A percentile compares a stretch with the other conserved stretches of the same genome.
Conservation (phyloP, 2,888 invertebrate genomes). For the Notocelia uddmanniana region DNA sequence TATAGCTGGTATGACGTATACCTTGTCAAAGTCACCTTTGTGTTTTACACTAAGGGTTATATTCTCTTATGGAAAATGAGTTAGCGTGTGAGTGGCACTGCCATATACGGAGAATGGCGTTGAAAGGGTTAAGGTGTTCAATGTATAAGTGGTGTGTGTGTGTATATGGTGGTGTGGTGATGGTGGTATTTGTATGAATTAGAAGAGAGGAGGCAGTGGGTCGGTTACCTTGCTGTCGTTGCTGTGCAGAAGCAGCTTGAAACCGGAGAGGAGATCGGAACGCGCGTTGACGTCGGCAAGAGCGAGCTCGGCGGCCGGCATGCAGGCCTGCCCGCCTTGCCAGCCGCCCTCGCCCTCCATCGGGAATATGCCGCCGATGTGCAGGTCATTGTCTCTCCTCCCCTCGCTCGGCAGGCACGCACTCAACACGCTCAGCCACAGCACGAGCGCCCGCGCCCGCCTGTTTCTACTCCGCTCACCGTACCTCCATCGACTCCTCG, state of each 20-base stretch:
- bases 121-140: too few species aligned
- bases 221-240: conserved; percentile 96
- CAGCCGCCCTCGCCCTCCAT: conserved; percentile 98
- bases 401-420: conserved; percentile 75
- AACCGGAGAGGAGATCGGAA: conserved; percentile 95
- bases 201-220: background rate
- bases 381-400: conserved; percentile 90
- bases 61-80: too few species aligned
- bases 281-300: conserved; percentile 97
- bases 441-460: conserved; percentile 62
- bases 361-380: conserved; percentile 99
- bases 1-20: too few species aligned
- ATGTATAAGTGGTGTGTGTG: too few species aligned
- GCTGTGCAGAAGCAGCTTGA: conserved; percentile 95
- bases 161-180: too few species aligned
- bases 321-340: conserved; percentile 99
- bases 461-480: conserved; percentile 50
- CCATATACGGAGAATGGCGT: too few species aligned
- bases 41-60: too few species aligned
- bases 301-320: conserved; percentile 98
- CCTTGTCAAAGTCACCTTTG: too few species aligned
- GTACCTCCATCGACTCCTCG: conserved; percentile 56
- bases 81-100: too few species aligned
- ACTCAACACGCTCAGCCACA: conserved; percentile 70
- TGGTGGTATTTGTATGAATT: background rate